Evolutionary conservation across 2,888 invertebrate species (phyloP).

Genomic region (Dexiosoma caninum): DNA sequence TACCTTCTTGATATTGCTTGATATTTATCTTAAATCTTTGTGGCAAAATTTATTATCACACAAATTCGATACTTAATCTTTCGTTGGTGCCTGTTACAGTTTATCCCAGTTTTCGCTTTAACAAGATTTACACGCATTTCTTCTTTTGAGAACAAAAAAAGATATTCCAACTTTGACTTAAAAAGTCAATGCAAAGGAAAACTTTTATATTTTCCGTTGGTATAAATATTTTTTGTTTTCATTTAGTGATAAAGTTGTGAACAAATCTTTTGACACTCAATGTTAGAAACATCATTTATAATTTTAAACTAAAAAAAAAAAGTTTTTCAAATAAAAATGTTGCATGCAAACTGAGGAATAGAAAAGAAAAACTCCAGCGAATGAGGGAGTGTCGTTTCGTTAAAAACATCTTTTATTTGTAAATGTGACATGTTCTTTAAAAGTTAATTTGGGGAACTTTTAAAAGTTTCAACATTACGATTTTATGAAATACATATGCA

Average conservation of each 20-base stretch:
- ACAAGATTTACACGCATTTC: neutral
- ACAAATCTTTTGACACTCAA: conserved; percentile 60
- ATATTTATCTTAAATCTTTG: no score
- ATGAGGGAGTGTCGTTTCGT: no score
- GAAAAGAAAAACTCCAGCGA: no score
- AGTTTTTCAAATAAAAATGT: conserved; percentile 44
- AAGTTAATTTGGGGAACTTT: no score
- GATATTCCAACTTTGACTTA: neutral
- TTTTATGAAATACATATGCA: no score
- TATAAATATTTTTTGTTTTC: neutral
- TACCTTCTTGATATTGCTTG: no score
- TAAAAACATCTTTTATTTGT: no score
- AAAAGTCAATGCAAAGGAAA: conserved; percentile 21
- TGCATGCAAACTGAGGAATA: neutral
- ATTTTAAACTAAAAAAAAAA: conserved; percentile 27
- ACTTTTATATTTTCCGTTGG: conserved; percentile 24
- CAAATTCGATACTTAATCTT: neutral
- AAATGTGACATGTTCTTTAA: no score
- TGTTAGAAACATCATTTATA: conserved; percentile 53
- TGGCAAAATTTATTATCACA: neutral
- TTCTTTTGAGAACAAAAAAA: neutral
- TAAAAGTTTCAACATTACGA: no score
- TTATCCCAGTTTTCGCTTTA: neutral
- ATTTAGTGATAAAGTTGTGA: conserved; percentile 51
- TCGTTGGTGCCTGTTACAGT: neutral